Percentiles rank a stretch among this genome's conserved stretches.
Evolutionary conservation across 2,113 vertebrate genomes (phyloP).

Genomic region (Cercopithecus mona): DNA sequence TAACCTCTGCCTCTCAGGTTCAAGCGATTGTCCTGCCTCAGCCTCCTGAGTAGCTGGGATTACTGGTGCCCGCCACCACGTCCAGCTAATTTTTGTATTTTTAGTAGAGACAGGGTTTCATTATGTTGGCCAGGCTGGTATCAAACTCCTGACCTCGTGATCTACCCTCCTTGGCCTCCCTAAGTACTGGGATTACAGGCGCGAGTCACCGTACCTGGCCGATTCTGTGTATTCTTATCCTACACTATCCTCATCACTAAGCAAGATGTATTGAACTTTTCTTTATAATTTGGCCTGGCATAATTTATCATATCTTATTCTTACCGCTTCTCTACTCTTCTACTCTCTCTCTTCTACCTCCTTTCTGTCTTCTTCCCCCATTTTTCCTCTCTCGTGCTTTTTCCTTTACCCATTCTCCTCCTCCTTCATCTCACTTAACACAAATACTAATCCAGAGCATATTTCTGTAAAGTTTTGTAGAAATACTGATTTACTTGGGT

Average conservation of each 20-base stretch:
- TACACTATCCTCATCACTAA: not conserved
- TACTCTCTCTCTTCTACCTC: not conserved
- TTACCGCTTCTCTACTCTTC: not conserved
- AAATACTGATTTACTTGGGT: not conserved
- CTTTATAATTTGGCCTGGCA: not conserved
- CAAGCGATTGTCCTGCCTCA: too few species aligned
- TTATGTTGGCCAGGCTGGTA: too few species aligned
- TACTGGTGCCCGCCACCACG: too few species aligned
- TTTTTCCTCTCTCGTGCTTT: not conserved
- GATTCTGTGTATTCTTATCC: not conserved
- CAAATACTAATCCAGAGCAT: not conserved
- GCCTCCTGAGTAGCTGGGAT: too few species aligned
- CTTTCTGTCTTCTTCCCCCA: too few species aligned
- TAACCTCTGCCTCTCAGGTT: too few species aligned
- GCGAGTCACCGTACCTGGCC: accelerated
- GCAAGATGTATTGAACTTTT: not conserved
- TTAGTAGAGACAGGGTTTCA: too few species aligned
- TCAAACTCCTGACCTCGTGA: too few species aligned
- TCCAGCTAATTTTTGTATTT: too few species aligned
- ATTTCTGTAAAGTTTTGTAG: not conserved
- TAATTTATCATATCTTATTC: not conserved
- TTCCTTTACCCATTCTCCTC: not conserved
- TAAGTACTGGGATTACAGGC: too few species aligned
- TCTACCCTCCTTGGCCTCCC: too few species aligned
- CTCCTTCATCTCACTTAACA: not conserved